A percentile compares a stretch with the other conserved stretches of the same genome.
Conservation (phyloP, 2,888 invertebrate genomes). For the Tetragonula carbonaria region DNA sequence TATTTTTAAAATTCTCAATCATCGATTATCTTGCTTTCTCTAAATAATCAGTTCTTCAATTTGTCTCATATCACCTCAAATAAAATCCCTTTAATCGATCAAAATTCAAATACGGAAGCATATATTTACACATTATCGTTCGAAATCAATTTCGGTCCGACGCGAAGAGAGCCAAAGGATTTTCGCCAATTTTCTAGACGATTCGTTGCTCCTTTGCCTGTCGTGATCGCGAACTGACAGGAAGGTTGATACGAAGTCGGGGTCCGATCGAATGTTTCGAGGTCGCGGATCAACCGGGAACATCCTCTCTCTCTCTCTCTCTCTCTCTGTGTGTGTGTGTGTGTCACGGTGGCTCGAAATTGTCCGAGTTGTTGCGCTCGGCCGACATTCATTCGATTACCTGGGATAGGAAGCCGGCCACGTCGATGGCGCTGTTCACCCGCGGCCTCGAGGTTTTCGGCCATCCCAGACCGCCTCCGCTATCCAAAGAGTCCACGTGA, state of each 20-base stretch:
- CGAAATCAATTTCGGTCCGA: too few species aligned
- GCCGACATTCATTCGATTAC: constrained; percentile 66
- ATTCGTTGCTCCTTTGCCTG: constrained; percentile 9
- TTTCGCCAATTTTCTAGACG: not conserved
- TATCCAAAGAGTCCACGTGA: constrained; percentile 83
- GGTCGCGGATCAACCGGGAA: constrained; percentile 52
- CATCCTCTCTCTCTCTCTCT: not conserved
- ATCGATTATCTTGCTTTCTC: too few species aligned
- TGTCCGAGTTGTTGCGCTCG: constrained; percentile 11
- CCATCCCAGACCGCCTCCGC: constrained; percentile 86
- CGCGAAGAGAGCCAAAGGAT: too few species aligned
- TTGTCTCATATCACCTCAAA: too few species aligned
- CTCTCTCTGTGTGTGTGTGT: too few species aligned
- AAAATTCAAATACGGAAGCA: too few species aligned
- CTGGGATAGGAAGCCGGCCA: constrained; percentile 89
- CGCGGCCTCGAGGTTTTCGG: constrained; percentile 89
- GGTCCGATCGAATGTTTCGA: constrained; percentile 63
- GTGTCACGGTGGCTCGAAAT: constrained; percentile 26
- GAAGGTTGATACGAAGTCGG: constrained; percentile 45
- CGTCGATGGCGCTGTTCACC: constrained; percentile 94
- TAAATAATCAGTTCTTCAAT: too few species aligned
- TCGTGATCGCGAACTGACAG: constrained; percentile 28
- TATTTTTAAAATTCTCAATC: too few species aligned
- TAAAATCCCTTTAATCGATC: too few species aligned
- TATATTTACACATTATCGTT: too few species aligned